phyloP scores from a whole-genome alignment of 2,113 vertebrate genomes.

The Pteronura brasiliensis region DNA sequence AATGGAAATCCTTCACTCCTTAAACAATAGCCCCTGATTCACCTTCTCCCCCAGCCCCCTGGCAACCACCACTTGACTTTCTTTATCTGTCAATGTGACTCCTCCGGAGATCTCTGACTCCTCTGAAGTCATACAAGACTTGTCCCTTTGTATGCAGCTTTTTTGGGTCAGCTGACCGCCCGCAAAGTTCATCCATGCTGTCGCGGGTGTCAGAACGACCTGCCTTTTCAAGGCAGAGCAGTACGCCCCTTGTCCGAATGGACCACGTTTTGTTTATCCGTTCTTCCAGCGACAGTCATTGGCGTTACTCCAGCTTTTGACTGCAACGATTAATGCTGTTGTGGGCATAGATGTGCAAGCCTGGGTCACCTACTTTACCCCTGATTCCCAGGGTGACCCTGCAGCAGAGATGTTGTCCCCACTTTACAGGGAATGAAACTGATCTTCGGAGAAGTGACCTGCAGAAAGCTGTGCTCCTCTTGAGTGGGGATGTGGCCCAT shows the following conservation, averaged over 20 bases:
- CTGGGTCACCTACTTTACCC: background rate
- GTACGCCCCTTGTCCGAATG: background rate
- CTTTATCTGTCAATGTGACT: background rate
- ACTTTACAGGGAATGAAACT: background rate
- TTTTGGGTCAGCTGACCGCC: background rate
- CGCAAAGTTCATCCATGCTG: background rate
- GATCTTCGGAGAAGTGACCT: too few relatives aligned
- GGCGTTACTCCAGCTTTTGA: background rate
- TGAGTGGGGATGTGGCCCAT: too few relatives aligned
- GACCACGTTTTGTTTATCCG: rapidly evolving
- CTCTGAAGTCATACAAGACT: too few relatives aligned
- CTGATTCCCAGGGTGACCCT: background rate
- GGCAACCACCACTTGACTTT: background rate
- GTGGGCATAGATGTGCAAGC: background rate
- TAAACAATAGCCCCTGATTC: background rate
- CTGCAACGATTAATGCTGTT: background rate
- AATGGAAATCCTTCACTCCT: background rate
- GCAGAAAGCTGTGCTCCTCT: too few relatives aligned
- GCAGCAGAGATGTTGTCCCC: background rate
- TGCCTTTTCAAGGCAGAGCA: background rate
- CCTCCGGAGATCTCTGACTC: background rate
- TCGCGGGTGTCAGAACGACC: background rate
- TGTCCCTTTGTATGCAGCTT: background rate
- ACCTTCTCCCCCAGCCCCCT: rapidly evolving
- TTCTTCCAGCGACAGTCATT: background rate